Evolutionary conservation across 2,113 vertebrate genomes (phyloP).

Genomic region (Zosterops lateralis): DNA sequence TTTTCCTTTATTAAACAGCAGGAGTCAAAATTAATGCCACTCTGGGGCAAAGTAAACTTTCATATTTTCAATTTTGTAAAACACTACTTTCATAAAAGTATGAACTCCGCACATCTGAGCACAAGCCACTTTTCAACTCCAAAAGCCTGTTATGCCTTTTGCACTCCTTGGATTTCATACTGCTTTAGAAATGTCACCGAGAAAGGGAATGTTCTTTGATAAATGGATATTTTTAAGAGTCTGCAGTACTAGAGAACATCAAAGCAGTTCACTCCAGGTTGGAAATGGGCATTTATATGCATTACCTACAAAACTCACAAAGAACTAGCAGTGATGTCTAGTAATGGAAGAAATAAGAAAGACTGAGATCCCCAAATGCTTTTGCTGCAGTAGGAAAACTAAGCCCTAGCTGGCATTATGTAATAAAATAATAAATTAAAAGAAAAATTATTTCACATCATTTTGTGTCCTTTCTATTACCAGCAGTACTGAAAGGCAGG

Average conservation of each 20-base stretch:
- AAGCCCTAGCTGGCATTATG: background rate
- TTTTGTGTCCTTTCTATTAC: background rate
- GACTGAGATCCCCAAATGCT: background rate
- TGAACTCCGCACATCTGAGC: fast-evolving
- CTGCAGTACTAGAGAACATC: background rate
- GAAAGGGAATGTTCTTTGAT: background rate
- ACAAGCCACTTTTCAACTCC: background rate
- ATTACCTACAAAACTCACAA: background rate
- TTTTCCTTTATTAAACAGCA: background rate
- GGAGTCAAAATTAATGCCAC: background rate
- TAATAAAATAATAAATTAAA: background rate
- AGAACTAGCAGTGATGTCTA: background rate
- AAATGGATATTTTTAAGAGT: background rate
- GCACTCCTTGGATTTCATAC: background rate
- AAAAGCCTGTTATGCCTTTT: background rate
- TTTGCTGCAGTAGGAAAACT: background rate
- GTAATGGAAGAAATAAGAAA: background rate
- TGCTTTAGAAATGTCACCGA: background rate
- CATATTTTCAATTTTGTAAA: background rate
- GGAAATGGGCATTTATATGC: background rate
- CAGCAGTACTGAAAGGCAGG: background rate
- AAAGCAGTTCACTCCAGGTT: background rate
- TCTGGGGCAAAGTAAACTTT: background rate
- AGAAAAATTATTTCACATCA: background rate
- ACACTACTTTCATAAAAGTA: slow-evolving; percentile 39